phyloP scores from a whole-genome alignment of 2,797 vertebrate genomes.

The Pogonophryne albipinna region DNA sequence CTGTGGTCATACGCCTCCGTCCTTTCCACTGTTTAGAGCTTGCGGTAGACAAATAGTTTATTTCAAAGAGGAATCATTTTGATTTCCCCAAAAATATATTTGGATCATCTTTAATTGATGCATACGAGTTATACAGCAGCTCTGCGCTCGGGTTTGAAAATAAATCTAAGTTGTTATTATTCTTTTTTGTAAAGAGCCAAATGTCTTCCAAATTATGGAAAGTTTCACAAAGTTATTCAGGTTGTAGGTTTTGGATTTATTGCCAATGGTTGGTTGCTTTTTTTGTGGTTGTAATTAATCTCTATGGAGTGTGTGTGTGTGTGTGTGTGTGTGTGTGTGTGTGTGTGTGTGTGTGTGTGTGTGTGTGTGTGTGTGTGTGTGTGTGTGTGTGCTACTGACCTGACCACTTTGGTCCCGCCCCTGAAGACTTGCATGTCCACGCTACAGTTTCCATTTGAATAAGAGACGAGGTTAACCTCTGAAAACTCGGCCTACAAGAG shows the following conservation, averaged over 20 bases:
- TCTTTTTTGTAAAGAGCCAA: not conserved
- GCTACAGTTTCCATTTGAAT: slow-evolving; percentile 93
- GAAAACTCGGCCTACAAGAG: slow-evolving; percentile 93
- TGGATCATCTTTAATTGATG: slow-evolving; percentile 16
- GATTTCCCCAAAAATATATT: not conserved
- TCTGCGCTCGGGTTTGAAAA: not conserved
- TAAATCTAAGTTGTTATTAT: not conserved
- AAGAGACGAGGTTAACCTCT: slow-evolving; percentile 94
- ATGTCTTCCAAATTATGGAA: not conserved
- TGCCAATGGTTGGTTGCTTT: not conserved
- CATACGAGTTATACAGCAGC: not conserved
- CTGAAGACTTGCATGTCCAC: slow-evolving; percentile 95
- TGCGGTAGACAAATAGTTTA: slow-evolving; percentile 41
- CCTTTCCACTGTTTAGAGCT: slow-evolving; percentile 33
- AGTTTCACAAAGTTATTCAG: not conserved
- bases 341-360: too few species aligned
- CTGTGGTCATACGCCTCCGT: slow-evolving; percentile 22
- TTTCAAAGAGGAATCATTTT: slow-evolving; percentile 19
- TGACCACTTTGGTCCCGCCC: slow-evolving; percentile 92
- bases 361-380: too few species aligned
- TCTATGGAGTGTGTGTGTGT: too few species aligned
- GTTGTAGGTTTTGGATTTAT: not conserved
- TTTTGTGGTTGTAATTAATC: not conserved
- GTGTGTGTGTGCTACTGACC: slow-evolving; percentile 81
- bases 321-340: too few species aligned